A percentile compares a stretch with the other conserved stretches of the same genome.
Evolutionary conservation across 64 coral and sea anemone genomes (phyloP).

Genomic region (Actinia tenebrosa): DNA sequence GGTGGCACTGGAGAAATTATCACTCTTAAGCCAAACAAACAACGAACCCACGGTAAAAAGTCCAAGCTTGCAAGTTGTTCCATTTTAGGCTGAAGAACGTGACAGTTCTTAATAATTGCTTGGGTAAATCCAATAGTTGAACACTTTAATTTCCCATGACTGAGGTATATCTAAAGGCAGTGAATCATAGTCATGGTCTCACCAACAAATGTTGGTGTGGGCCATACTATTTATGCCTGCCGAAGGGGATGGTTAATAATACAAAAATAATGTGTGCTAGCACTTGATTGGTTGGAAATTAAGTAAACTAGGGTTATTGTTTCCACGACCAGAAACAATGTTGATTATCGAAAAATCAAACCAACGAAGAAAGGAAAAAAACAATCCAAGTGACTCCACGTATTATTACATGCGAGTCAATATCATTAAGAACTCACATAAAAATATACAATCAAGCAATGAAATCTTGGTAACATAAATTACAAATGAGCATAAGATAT

Average conservation of each 20-base stretch:
- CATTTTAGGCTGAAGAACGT: background rate
- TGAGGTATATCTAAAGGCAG: too few species aligned
- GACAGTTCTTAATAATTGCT: background rate
- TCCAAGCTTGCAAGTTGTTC: constrained; percentile 45
- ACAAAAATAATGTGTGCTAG: background rate
- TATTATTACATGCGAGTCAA: too few species aligned
- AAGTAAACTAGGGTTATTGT: background rate
- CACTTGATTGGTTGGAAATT: background rate
- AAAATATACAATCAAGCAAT: too few species aligned
- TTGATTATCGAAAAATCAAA: background rate
- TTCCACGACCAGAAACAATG: background rate
- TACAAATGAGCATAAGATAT: too few species aligned
- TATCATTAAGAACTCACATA: too few species aligned
- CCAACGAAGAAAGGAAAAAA: background rate
- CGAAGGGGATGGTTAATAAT: background rate
- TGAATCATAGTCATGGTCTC: too few species aligned
- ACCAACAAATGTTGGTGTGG: background rate
- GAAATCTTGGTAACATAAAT: too few species aligned
- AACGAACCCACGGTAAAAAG: constrained; percentile 93
- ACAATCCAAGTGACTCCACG: too few species aligned
- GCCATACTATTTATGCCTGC: background rate
- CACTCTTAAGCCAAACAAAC: constrained; percentile 96
- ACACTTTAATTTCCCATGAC: background rate
- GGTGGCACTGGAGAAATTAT: constrained; percentile 85
- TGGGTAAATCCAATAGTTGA: background rate